Conservation (phyloP, 2,888 invertebrate species). For the Alcis repandata region DNA sequence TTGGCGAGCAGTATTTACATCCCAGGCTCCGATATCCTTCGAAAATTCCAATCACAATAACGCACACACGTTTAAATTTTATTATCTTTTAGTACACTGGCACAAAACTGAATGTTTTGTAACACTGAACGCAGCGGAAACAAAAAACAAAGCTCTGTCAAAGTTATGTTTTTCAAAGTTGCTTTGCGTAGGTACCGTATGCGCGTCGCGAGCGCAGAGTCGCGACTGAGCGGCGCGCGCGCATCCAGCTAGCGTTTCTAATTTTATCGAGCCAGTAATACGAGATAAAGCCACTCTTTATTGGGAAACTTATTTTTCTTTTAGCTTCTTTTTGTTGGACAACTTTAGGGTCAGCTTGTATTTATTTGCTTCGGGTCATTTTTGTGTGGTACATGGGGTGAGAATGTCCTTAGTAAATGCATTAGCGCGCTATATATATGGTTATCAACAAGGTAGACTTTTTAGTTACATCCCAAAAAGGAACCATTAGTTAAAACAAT, state of each 20-base stretch:
- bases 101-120: conserved; percentile 62
- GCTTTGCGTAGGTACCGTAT: conserved; percentile 52
- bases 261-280: conserved; percentile 84
- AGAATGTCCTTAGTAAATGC: conserved; percentile 22
- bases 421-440: conserved; percentile 18
- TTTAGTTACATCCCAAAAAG: background rate
- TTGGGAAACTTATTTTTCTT: conserved; percentile 76
- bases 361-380: conserved; percentile 29
- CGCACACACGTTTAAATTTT: conserved; percentile 39
- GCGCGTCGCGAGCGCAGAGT: conserved; percentile 60
- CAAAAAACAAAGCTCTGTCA: conserved; percentile 59
- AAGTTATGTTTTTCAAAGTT: conserved; percentile 50
- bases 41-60: conserved; percentile 45
- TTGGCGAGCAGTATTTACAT: conserved; percentile 36
- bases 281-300: conserved; percentile 84
- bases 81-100: conserved; percentile 61
- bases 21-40: conserved; percentile 49
- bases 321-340: conserved; percentile 56
- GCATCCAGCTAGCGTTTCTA: conserved; percentile 70
- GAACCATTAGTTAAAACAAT: background rate
- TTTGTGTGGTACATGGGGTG: background rate
- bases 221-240: conserved; percentile 60
- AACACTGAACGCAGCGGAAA: conserved; percentile 55
- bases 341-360: conserved; percentile 4
- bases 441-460: background rate